phyloP scores from a whole-genome alignment of 2,888 invertebrate species.

The Pogonocherus hispidulus region DNA sequence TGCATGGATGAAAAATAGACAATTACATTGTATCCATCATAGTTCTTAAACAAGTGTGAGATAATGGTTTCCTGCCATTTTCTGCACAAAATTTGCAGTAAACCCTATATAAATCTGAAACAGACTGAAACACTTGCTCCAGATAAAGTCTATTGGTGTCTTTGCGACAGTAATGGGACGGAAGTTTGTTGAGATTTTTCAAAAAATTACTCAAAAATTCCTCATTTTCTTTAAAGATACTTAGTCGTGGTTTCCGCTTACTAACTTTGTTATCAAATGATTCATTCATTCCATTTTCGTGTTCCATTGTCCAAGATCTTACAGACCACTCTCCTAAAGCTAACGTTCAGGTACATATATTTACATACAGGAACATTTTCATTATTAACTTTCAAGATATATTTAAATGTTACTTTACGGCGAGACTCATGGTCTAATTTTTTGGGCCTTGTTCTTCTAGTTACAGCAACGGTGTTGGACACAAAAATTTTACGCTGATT shows the following conservation, averaged over 20 bases:
- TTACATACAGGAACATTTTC: not conserved
- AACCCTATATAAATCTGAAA: no score
- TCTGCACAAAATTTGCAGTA: no score
- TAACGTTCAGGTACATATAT: not conserved
- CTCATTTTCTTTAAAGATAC: constrained; percentile 3
- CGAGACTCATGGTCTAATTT: not conserved
- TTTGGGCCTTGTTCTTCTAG: constrained; percentile 1
- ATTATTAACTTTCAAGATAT: not conserved
- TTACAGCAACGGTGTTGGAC: constrained; percentile 9
- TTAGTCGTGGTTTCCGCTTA: not conserved
- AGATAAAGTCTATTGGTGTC: constrained; percentile 1
- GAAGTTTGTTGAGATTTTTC: constrained; percentile 8
- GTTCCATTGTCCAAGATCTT: not conserved
- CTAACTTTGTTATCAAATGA: not conserved
- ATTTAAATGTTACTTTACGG: not conserved
- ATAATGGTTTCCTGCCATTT: no score
- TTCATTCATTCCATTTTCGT: constrained; percentile 13
- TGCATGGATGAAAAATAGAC: constrained; percentile 25
- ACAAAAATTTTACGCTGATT: constrained; percentile 23
- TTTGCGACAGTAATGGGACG: constrained; percentile 18
- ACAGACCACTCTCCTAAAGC: constrained; percentile 13
- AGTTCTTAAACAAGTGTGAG: no score
- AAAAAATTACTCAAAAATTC: constrained; percentile 7
- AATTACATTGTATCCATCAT: not conserved
- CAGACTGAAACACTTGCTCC: not conserved